phyloP scores from a whole-genome alignment of 2,797 vertebrate genomes.

The Peromyscus attwateri region DNA sequence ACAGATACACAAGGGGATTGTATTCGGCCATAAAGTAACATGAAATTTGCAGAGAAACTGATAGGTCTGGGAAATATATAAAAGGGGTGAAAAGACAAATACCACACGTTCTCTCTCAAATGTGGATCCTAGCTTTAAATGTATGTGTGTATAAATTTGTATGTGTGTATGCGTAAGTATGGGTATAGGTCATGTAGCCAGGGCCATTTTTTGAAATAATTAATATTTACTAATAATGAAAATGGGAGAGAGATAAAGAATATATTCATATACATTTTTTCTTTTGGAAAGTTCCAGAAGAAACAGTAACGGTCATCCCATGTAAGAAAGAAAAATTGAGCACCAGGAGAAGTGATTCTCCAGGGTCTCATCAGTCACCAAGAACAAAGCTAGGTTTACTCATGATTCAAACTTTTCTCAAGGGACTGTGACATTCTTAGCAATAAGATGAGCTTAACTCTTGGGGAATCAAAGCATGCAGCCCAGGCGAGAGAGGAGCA shows the following conservation, averaged over 20 bases:
- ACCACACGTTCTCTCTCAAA: neutral
- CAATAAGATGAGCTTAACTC: neutral
- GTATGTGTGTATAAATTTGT: neutral
- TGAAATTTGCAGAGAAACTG: neutral
- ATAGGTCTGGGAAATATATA: neutral
- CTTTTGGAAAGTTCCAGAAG: neutral
- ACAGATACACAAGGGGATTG: neutral
- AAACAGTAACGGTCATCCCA: neutral
- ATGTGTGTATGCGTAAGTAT: neutral
- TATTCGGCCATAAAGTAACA: neutral
- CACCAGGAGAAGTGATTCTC: neutral
- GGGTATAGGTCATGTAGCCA: neutral
- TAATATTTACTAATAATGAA: neutral
- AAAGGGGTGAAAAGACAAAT: neutral
- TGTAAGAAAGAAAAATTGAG: constrained; percentile 25
- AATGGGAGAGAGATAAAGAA: neutral
- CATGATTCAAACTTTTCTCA: neutral
- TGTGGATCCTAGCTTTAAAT: neutral
- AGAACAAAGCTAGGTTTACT: neutral
- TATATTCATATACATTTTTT: neutral
- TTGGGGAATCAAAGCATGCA: neutral
- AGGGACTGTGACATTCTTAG: neutral
- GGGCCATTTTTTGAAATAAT: neutral
- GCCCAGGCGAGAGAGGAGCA: neutral
- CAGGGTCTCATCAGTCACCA: neutral